Evolutionary conservation across 2,888 invertebrate genomes (phyloP), one percentile per base, ranked within the genome.

Genomic region (Venustoraphidia nigricollis): DNA sequence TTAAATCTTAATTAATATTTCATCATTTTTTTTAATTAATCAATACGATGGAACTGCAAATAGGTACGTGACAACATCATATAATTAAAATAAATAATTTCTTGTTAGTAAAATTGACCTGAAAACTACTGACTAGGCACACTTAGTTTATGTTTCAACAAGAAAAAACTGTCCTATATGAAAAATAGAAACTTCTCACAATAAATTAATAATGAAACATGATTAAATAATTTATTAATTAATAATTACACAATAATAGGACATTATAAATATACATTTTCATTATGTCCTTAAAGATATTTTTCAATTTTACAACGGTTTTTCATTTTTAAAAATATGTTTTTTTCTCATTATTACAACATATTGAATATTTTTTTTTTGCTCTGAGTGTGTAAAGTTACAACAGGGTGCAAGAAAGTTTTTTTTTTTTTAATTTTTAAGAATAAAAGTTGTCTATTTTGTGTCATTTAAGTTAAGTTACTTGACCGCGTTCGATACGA

Each of bases 81-180:
- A 49, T 51, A 54, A 56, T 54, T 54, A 60, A 54, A 58, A 61
- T 61, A 62, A 51, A 58, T 61, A 58, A 58, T 62, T 61, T 57
- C 59, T 60, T 61, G 55, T 59, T 60, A 59, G 57, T 71, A 70
- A 70, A 72, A 72, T 74, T 75, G 73, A 74, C 74, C 68, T 70
- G 72, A 73, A 73, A 70, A 71, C 73, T 74, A 74, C 71, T 74
- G 73, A 75, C 75, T 75, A 75, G 75, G 75, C 75, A 75, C 75
- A 75, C 74, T 72, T 75, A 74, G 70, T 73, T 72, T 66, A 63
- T 63, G 73, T 72, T 66, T 63, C 62, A 69, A 71, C 71, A 74
- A 74, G 72, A 72, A 72, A 72, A 73, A 72, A 71, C 65, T 66
- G 65, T 67, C 60, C 65, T 66, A 66, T 67, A 52, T 67, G 67